Base-by-base conservation (phyloP, 2,113 vertebrate species). In the Sebastes schlegelii region DNA sequence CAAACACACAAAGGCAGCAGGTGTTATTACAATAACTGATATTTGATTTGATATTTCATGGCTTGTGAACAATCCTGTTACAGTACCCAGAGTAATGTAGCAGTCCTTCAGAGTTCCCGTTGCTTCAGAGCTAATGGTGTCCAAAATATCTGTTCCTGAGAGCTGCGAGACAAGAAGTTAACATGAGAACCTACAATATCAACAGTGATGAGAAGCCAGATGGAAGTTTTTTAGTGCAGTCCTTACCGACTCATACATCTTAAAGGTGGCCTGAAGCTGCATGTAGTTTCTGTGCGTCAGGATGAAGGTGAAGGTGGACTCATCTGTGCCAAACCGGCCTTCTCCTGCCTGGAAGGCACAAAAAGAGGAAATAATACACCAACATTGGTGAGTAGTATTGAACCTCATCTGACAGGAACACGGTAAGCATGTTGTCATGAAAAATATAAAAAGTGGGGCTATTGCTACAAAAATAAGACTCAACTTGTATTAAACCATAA, bases 191-290 rank as follows among this genome's bases (percentile, higher is more conserved):
- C 3, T 11, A 10, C 0, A 46, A 11, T 23, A 19, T 13, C 2
- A 46, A 21, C 8, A 26, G 2, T 8, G 16, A 63, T 13, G 11
- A 2, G 40, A 42, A 1, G 0, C 16, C 19, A 49, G 23, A 5
- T 2, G 21, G 43, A 19, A 6, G 1, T 0, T 3, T 43, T 40
- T 52, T 26, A 42, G 6, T 10, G 3, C 49, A 3, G 40, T 55
- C 79, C 93, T 43, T 89, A 96, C 95, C 52, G 90, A 82, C 87
- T 95, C 95, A 4, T 96, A 96, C 62, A 67, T 61, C 79, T 95
- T 96, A 68, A 96, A 96, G 43, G 94, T 96, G 91, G 95, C 95
- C 90, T 96, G 95, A 34, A 96, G 95, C 91, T 96, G 95, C 88
- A 96, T 57, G 92, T 96, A 95, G 93, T 96, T 96, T 89, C 95